phyloP scores from a whole-genome alignment of 2,113 vertebrate species.

The Gymnogyps californianus region DNA sequence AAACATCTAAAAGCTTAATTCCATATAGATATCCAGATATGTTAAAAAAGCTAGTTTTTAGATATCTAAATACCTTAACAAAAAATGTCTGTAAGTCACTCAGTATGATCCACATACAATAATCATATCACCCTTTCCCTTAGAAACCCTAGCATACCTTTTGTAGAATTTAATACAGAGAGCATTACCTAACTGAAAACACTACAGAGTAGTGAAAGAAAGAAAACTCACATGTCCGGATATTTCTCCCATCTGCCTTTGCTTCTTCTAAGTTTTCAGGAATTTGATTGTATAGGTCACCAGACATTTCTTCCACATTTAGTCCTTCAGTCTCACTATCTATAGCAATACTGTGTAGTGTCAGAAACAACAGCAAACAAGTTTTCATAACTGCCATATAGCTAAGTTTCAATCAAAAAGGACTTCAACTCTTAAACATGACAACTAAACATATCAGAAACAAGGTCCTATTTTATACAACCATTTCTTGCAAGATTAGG shows the following conservation, averaged over 20 bases:
- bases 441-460: neutral
- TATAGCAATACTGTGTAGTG: accelerated
- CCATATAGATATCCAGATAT: neutral
- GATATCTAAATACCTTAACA: neutral
- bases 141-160: accelerated
- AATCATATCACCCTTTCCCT: neutral
- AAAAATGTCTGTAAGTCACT: neutral
- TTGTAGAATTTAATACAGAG: neutral
- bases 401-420: neutral
- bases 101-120: neutral
- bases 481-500: neutral
- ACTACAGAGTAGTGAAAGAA: neutral
- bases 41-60: accelerated
- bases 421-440: neutral
- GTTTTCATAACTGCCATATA: neutral
- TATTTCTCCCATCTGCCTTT: neutral
- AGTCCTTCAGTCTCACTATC: neutral
- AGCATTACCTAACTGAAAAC: neutral
- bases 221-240: accelerated
- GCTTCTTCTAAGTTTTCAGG: neutral
- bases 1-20: neutral
- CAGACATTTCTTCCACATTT: neutral
- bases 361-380: neutral
- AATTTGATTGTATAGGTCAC: neutral
- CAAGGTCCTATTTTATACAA: neutral